Conservation (phyloP, 2,113 vertebrate genomes). For the Pitta sordida region DNA sequence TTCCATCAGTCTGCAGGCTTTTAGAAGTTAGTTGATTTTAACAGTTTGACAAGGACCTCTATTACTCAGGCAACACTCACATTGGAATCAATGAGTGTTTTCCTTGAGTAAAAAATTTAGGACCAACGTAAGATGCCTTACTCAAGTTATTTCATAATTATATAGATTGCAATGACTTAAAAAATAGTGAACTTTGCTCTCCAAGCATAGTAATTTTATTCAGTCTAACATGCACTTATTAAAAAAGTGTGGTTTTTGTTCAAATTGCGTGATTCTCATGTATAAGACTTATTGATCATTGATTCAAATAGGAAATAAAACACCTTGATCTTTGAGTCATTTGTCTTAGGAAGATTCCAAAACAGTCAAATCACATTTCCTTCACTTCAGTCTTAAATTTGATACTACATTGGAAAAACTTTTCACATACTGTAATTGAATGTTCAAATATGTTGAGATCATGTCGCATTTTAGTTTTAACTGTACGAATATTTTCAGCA, state of each 20-base stretch:
- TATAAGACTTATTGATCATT: slow-evolving; percentile 9
- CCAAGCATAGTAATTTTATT: slow-evolving; percentile 5
- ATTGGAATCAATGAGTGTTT: slow-evolving; percentile 20
- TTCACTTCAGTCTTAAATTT: neutral
- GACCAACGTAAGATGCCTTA: slow-evolving; percentile 33
- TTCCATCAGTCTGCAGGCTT: slow-evolving; percentile 16
- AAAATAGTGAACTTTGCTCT: slow-evolving; percentile 25
- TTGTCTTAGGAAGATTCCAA: slow-evolving; percentile 40
- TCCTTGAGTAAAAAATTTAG: slow-evolving; percentile 31
- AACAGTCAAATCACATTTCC: neutral
- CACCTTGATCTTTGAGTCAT: slow-evolving; percentile 38
- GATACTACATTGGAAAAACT: neutral
- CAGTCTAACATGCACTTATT: neutral
- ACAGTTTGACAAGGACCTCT: slow-evolving; percentile 40
- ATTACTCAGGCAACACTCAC: slow-evolving; percentile 50
- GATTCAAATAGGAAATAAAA: slow-evolving; percentile 55
- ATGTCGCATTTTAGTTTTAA: neutral
- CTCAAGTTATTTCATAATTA: slow-evolving; percentile 50
- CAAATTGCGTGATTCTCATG: neutral
- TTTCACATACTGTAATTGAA: slow-evolving; percentile 29
- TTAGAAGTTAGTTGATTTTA: slow-evolving; percentile 36
- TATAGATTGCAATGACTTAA: neutral
- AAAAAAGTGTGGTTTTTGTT: slow-evolving; percentile 2
- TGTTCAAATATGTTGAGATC: slow-evolving; percentile 20
- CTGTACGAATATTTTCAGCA: neutral